A percentile compares a stretch with the other conserved stretches of the same genome.
Evolutionary conservation across 1,140 invertebrate species (phyloP).

Genomic region (Drosophila aff.): DNA sequence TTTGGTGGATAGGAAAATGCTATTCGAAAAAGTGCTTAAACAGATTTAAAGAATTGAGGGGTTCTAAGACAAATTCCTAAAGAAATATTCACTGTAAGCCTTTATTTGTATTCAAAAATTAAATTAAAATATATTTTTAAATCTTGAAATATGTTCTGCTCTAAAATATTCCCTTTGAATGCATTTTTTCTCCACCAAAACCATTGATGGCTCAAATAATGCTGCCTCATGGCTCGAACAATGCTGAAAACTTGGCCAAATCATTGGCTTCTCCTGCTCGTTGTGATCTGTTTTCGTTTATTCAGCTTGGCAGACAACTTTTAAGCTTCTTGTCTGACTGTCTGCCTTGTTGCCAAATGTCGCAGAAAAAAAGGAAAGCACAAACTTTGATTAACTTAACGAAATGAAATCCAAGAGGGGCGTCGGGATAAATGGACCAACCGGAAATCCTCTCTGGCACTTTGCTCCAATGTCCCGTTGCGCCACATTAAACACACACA

Average conservation of each 20-base stretch:
- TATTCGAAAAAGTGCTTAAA: not conserved
- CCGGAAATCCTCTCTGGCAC: conserved; percentile 34
- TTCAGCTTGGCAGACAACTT: conserved; percentile 12
- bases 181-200: not conserved
- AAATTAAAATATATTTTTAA: not conserved
- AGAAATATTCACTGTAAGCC: not conserved
- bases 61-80: not conserved
- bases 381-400: conserved; percentile 52
- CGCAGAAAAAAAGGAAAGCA: conserved; percentile 5
- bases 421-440: conserved; percentile 12
- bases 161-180: not conserved
- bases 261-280: conserved; percentile 23
- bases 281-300: conserved; percentile 28
- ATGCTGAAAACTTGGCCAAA: conserved; percentile 15
- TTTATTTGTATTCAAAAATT: not conserved
- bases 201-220: not conserved
- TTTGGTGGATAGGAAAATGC: not conserved
- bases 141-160: rapidly evolving
- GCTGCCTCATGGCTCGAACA: not conserved
- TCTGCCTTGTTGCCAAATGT: conserved; percentile 29
- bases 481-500: conserved; percentile 39
- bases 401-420: conserved; percentile 7
- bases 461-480: conserved; percentile 22
- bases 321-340: conserved; percentile 24
- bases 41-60: not conserved